Evolutionary conservation across 2,113 vertebrate species (phyloP).

Genomic region (Macroglossus sobrinus): DNA sequence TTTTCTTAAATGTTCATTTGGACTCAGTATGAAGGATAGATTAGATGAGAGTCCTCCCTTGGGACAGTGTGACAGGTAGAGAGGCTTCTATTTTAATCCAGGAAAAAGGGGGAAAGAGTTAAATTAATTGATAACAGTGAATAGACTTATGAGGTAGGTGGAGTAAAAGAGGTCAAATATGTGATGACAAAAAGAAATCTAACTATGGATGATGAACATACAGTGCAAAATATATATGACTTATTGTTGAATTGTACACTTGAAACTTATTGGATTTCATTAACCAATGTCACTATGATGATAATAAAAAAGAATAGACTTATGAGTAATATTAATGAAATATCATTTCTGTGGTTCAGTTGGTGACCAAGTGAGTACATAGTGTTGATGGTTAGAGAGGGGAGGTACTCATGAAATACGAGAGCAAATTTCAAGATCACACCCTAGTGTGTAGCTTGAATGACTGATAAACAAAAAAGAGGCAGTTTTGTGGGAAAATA

Average conservation of each 20-base stretch:
- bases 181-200: no score
- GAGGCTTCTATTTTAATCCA: not conserved
- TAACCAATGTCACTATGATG: no score
- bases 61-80: not conserved
- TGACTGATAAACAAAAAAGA: not conserved
- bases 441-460: not conserved
- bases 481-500: not conserved
- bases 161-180: no score
- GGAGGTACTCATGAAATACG: not conserved
- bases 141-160: no score
- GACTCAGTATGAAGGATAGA: not conserved
- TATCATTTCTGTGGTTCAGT: not conserved
- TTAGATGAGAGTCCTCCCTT: fast-evolving
- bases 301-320: not conserved
- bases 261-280: no score
- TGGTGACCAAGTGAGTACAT: not conserved
- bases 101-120: not conserved
- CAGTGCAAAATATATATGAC: no score
- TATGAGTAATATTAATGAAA: not conserved
- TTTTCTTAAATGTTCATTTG: not conserved
- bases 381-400: fast-evolving
- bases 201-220: no score
- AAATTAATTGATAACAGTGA: not conserved
- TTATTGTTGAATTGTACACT: no score
- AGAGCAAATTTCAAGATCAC: not conserved